These are phyloP conservation scores for Glyptemys insculpta DNA, from an alignment of 2,797 vertebrate species.

Conservation along the genomic window DNA sequence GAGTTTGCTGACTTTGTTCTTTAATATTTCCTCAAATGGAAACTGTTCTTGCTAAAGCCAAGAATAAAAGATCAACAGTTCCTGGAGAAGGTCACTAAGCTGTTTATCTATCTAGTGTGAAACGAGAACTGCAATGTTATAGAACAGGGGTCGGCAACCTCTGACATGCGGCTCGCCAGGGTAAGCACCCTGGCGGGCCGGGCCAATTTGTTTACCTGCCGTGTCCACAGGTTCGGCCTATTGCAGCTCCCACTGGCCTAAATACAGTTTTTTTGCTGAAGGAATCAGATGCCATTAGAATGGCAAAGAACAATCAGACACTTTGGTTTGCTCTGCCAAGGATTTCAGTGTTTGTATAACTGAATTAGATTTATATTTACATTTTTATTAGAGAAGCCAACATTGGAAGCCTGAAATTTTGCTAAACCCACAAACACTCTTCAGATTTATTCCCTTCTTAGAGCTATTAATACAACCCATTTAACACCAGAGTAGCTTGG, in stretches of 20 bases:
- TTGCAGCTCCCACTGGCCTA: background rate
- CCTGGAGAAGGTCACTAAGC: background rate
- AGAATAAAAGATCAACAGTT: background rate
- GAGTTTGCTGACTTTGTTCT: background rate
- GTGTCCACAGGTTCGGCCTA: too few relatives aligned
- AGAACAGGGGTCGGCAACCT: background rate
- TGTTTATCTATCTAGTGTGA: constrained; percentile 1
- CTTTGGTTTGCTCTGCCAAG: constrained; percentile 31
- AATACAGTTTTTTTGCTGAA: constrained; percentile 2
- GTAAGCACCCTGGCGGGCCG: too few relatives aligned
- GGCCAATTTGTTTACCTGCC: too few relatives aligned
- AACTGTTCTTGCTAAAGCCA: constrained; percentile 16
- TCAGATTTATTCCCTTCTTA: constrained; percentile 18
- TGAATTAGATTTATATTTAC: constrained; percentile 46
- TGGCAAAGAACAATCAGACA: background rate
- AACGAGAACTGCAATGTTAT: background rate
- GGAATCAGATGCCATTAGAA: constrained; percentile 13
- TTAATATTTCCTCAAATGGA: background rate
- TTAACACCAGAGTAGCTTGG: constrained; percentile 7
- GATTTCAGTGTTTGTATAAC: constrained; percentile 20
- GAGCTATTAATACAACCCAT: background rate
- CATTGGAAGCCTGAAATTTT: constrained; percentile 31
- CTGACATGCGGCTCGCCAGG: too few relatives aligned
- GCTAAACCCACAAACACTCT: background rate
- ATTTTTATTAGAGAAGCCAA: constrained; percentile 53